Conservation (phyloP, 2,113 vertebrate species). For the Rhodinocichla rosea region DNA sequence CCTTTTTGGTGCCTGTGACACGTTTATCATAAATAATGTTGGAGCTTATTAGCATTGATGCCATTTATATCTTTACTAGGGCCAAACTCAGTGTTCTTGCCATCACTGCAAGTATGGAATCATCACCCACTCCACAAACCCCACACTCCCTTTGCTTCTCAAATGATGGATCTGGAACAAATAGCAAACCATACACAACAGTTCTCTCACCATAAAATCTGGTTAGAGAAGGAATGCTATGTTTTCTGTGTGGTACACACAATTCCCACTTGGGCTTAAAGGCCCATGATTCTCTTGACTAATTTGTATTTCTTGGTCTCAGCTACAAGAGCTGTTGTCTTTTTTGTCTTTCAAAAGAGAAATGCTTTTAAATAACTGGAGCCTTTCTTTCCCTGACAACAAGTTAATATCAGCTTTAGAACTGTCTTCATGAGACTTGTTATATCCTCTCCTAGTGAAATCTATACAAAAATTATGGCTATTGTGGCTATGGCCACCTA, state of each 20-base stretch:
- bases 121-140: neutral
- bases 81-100: neutral
- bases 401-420: neutral
- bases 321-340: neutral
- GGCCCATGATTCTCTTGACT: neutral
- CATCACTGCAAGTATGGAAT: neutral
- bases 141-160: neutral
- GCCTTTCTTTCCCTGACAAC: neutral
- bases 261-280: neutral
- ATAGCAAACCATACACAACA: neutral
- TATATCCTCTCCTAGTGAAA: neutral
- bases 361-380: neutral
- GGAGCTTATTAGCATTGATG: neutral
- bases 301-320: neutral
- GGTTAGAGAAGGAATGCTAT: neutral
- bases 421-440: neutral
- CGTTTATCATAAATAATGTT: neutral
- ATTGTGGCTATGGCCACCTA: neutral
- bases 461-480: neutral
- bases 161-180: neutral
- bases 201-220: neutral
- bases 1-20: neutral
- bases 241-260: neutral
- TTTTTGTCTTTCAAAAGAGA: neutral
- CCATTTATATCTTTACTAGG: neutral